phyloP scores from a whole-genome alignment of 1,140 invertebrate species.

The Drosophila mauritiana region DNA sequence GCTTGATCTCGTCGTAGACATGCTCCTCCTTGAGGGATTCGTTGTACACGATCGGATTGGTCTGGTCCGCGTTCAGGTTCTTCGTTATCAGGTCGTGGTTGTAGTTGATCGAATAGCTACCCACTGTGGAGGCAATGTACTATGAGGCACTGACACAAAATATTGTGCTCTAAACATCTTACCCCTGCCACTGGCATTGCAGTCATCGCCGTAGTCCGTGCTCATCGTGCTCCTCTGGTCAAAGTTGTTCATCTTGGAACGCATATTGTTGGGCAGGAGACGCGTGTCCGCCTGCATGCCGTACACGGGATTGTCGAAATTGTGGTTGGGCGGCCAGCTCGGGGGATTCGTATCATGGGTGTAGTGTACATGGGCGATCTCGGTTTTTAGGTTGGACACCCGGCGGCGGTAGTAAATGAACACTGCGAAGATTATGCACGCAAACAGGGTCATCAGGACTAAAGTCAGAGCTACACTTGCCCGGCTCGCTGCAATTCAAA shows the following conservation, averaged over 20 bases:
- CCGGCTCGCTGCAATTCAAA: slow-evolving; percentile 70
- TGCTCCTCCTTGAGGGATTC: slow-evolving; percentile 90
- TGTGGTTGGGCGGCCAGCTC: slow-evolving; percentile 90
- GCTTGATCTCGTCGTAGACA: slow-evolving; percentile 96
- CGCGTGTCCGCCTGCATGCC: slow-evolving; percentile 88
- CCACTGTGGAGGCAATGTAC: slow-evolving; percentile 78
- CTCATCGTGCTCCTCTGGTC: slow-evolving; percentile 52
- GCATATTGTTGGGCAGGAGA: slow-evolving; percentile 88
- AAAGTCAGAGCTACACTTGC: slow-evolving; percentile 88
- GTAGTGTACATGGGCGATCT: slow-evolving; percentile 95
- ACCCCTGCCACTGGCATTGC: slow-evolving; percentile 80
- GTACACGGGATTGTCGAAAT: slow-evolving; percentile 97
- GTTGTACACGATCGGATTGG: slow-evolving; percentile 94
- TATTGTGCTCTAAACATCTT: neutral
- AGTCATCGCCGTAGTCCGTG: slow-evolving; percentile 71
- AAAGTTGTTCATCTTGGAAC: slow-evolving; percentile 85
- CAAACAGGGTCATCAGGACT: slow-evolving; percentile 88
- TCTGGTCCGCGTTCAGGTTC: slow-evolving; percentile 92
- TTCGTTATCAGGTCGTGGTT: slow-evolving; percentile 88
- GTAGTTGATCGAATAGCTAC: slow-evolving; percentile 85
- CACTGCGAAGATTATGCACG: slow-evolving; percentile 87
- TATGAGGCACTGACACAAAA: neutral
- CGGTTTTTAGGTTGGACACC: slow-evolving; percentile 92
- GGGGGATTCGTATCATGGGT: slow-evolving; percentile 89
- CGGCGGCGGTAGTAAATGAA: slow-evolving; percentile 91